Base-by-base conservation (phyloP, 92 coral and sea anemone genomes). In the Pocillopora grandis region DNA sequence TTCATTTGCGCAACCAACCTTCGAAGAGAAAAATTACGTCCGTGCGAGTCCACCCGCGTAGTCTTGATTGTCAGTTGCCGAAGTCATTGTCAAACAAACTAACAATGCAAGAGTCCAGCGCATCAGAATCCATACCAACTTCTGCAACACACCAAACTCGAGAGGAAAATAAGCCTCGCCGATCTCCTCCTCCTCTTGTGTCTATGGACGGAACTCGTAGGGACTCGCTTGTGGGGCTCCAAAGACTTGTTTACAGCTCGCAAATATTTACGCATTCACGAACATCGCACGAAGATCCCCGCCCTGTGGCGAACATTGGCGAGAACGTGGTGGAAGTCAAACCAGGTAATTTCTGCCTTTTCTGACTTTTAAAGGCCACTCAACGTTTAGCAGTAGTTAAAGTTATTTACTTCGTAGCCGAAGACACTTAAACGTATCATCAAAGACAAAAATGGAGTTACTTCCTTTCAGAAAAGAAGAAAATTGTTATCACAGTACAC, bases 171-270 rank as follows among this genome's bases (percentile, higher is more conserved):
- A 86, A 65, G 35, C 80, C 90, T 19, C 97, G 97, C 61, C 82
- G 95, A 15, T 92, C 97, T 60, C 97, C 97, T 21, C 97, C 97
- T 8, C 97, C 95, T 8, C 84, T 93, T 57, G 95, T 92, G 18
- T 91, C 95, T 56, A 85, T 91, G 69, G 93, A 92, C 36, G 81
- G 89, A 18, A 66, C 93, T 12, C 85, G 91, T 75, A 85, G 94
- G 75, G 95, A 87, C 76, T 93, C 97, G 42, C 84, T 93, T 35
- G 90, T 93, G 21, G 97, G 97, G 2, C 87, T 93, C 7, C 97
- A 92, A 62, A 64, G 97, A 74, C 93, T 93, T 56, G 97, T 93
- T 49, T 93, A 93, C 85, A 88, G 93, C 59, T 89, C 97, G n/a
- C 93, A 86, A 69, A 85, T 91, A 58, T 92, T 92, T 80, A 76